These are phyloP conservation scores for Atrichornis clamosus DNA, from an alignment of 2,113 vertebrate genomes.

Conservation along the genomic window DNA sequence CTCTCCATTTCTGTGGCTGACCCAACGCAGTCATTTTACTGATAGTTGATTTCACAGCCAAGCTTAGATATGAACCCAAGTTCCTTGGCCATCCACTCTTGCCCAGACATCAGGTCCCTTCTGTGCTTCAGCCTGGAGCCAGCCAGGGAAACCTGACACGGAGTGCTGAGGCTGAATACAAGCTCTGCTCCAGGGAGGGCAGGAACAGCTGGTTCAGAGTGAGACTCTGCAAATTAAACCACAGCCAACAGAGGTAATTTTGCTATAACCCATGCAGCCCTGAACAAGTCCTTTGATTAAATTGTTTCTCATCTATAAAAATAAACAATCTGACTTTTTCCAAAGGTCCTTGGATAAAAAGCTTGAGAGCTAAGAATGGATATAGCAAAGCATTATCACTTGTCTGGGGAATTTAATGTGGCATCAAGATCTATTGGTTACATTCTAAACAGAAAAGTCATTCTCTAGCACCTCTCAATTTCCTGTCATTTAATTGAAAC, in stretches of 20 bases:
- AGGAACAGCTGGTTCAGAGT: neutral
- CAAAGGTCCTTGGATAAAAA: neutral
- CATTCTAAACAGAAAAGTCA: neutral
- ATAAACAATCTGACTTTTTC: neutral
- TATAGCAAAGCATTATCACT: neutral
- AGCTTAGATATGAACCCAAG: neutral
- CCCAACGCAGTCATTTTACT: neutral
- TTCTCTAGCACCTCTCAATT: neutral
- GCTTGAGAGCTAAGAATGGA: neutral
- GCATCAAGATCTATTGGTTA: neutral
- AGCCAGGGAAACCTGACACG: fast-evolving
- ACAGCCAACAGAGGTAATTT: neutral
- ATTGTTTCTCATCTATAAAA: neutral
- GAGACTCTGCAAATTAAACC: neutral
- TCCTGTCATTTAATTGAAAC: neutral
- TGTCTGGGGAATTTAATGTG: neutral
- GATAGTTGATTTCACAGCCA: neutral
- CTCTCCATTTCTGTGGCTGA: neutral
- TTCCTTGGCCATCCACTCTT: neutral
- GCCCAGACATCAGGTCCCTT: neutral
- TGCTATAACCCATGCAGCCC: neutral
- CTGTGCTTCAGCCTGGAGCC: neutral
- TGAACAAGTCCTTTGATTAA: neutral
- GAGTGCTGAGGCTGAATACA: fast-evolving
- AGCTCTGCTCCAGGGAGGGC: neutral